These are phyloP conservation scores for Platycheirus rosarum DNA, from an alignment of 2,888 invertebrate genomes.

Conservation along the genomic window DNA sequence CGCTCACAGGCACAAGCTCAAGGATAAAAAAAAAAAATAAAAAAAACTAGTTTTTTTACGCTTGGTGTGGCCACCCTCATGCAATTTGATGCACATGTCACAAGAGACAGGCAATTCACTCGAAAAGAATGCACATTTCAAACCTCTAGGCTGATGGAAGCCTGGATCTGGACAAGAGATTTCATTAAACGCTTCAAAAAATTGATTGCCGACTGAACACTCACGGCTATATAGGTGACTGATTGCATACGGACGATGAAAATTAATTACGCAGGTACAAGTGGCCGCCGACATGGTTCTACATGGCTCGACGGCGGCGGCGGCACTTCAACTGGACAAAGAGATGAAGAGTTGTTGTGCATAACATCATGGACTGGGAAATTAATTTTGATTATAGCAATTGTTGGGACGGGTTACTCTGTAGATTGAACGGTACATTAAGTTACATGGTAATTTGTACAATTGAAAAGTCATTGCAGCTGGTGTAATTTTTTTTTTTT, in stretches of 20 bases:
- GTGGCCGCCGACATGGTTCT: slow-evolving; percentile 6
- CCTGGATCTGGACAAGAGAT: slow-evolving; percentile 32
- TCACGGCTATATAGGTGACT: slow-evolving; percentile 56
- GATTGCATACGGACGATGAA: slow-evolving; percentile 60
- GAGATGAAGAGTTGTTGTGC: slow-evolving; percentile 25
- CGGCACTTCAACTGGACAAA: slow-evolving; percentile 31
- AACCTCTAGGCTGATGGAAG: slow-evolving; percentile 10
- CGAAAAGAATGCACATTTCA: neutral
- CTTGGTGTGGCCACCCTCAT: slow-evolving; percentile 61
- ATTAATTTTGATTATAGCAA: slow-evolving; percentile 65
- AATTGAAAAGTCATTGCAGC: slow-evolving; percentile 18
- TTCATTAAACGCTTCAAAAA: slow-evolving; percentile 48
- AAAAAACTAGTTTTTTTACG: slow-evolving; percentile 46
- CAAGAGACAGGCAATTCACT: slow-evolving; percentile 43
- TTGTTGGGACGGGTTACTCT: slow-evolving; percentile 21
- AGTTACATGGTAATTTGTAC: slow-evolving; percentile 17
- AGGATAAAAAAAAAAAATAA: slow-evolving; percentile 5
- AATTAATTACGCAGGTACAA: slow-evolving; percentile 62
- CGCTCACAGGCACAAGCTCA: slow-evolving; percentile 22
- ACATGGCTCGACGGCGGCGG: neutral
- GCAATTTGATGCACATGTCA: slow-evolving; percentile 69
- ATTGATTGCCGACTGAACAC: slow-evolving; percentile 23
- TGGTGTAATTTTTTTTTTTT: slow-evolving; percentile 17
- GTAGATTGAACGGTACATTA: slow-evolving; percentile 30
- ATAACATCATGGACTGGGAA: slow-evolving; percentile 41